Evolutionary conservation across 1,140 invertebrate species (phyloP).

Genomic region (Lanistes nyassanus): DNA sequence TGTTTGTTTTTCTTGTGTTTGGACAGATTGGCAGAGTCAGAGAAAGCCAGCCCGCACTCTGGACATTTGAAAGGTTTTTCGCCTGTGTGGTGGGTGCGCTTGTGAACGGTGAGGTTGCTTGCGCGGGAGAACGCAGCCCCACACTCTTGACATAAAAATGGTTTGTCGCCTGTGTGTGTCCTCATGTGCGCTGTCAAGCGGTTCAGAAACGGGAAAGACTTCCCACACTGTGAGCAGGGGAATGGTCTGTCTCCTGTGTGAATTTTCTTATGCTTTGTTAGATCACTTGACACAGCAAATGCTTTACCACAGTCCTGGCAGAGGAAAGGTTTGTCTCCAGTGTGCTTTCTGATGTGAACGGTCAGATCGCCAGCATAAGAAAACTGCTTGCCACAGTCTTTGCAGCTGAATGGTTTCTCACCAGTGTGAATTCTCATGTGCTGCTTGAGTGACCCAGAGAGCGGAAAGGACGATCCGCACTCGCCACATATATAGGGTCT

Average conservation of each 20-base stretch:
- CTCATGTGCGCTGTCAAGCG: conserved; percentile 82
- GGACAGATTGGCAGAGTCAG: conserved; percentile 36
- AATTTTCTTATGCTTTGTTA: conserved; percentile 24
- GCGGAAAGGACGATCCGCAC: conserved; percentile 22
- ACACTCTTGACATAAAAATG: conserved; percentile 80
- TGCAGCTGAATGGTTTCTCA: conserved; percentile 75
- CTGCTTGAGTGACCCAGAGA: conserved; percentile 85
- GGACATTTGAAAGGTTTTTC: conserved; percentile 65
- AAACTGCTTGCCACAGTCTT: conserved; percentile 72
- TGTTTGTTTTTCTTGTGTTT: conserved; percentile 30
- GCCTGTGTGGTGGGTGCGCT: conserved; percentile 73
- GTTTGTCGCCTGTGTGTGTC: conserved; percentile 84
- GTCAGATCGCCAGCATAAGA: conserved; percentile 86
- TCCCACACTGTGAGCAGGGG: conserved; percentile 48
- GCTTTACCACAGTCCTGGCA: conserved; percentile 63
- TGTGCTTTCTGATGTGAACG: conserved; percentile 78
- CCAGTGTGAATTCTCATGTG: conserved; percentile 90
- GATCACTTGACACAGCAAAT: conserved; percentile 51
- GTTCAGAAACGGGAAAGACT: conserved; percentile 84
- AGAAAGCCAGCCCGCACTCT: conserved; percentile 64
- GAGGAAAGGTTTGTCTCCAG: conserved; percentile 65
- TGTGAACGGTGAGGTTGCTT: conserved; percentile 83
- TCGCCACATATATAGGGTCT: conserved; percentile 24
- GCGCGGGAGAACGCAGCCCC: conserved; percentile 83
- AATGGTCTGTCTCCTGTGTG: conserved; percentile 81